These are phyloP conservation scores for Aptenodytes patagonicus DNA, from an alignment of 2,113 vertebrate genomes.

Conservation along the genomic window DNA sequence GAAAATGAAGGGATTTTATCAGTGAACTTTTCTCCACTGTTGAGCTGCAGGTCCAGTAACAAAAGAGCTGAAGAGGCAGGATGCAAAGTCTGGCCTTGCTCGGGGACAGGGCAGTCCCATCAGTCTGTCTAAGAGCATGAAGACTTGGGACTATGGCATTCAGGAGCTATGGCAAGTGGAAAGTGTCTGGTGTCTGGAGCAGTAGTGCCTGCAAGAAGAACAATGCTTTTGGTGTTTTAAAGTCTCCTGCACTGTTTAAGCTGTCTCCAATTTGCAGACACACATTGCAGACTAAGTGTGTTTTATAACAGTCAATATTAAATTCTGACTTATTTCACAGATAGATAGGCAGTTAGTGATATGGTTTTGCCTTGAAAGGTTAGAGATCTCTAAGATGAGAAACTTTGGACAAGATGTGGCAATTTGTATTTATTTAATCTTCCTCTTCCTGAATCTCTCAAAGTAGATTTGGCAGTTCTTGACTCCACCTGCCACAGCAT, in stretches of 20 bases:
- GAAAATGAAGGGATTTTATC: neutral
- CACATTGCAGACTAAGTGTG: neutral
- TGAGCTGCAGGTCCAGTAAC: neutral
- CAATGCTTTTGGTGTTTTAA: neutral
- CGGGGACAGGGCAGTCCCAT: fast-evolving
- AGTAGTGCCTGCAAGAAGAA: neutral
- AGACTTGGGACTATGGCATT: neutral
- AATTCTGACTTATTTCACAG: neutral
- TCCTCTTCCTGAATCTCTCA: neutral
- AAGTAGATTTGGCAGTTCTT: neutral
- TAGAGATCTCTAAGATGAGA: neutral
- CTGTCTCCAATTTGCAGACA: neutral
- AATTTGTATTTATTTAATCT: neutral
- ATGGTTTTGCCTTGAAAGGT: neutral
- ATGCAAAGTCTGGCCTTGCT: neutral
- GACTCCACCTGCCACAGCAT: neutral
- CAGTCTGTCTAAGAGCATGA: fast-evolving
- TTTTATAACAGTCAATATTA: neutral
- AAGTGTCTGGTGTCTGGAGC: neutral
- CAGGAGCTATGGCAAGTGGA: neutral
- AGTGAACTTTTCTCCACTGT: neutral
- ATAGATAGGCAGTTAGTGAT: neutral
- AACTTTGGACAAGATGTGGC: neutral
- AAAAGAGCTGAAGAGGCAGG: neutral
- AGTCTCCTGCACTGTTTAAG: neutral